Base-by-base conservation (phyloP, 2,113 vertebrate species). In the Athene noctua region DNA sequence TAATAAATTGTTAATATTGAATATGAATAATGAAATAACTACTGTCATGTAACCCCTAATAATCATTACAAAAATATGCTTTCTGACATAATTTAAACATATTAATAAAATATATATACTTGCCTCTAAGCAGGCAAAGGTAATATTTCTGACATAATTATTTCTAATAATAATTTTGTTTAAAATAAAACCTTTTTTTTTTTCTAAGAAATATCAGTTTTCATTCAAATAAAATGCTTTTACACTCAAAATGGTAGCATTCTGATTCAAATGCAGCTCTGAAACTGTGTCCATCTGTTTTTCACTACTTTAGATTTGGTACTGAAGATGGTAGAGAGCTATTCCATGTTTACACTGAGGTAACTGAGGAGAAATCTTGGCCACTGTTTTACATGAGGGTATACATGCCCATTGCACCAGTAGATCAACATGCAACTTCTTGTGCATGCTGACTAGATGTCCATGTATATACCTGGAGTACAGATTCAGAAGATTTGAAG, bases 1-100 rank as follows among this genome's bases (percentile, higher is more conserved):
- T 92, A 96, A 97, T 97, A 96, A 95, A 96, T 97, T 95, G 83
- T 95, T 97, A 96, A 97, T 96, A 94, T 89, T 93, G 80, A 94
- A 85, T 86, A 94, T 97, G 91, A 97, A 97, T 95, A 96, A 97
- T 96, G 61, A 94, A 97, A 91, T 91, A 95, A 95, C 74, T 88
- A 57, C 67, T 95, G 67, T 84, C 71, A 92, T 91, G 78, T 87
- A 97, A 83, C 59, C 22, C 12, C 67, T 88, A 86, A 90, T 93
- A 96, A 92, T 72, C 85, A 80, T 96, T 96, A 97, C 59, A 90
- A 79, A 94, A 97, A 92, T 95, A 94, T 55, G 82, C 57, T 94
- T 96, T 94, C 84, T 95, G 89, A 92, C 67, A 95, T 96, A 92
- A 95, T 73, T 95, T 95, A 70, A 95, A 91, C 74, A 91, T 77